phyloP scores from a whole-genome alignment of 2,888 invertebrate species.

The Eucera pruinosa region DNA sequence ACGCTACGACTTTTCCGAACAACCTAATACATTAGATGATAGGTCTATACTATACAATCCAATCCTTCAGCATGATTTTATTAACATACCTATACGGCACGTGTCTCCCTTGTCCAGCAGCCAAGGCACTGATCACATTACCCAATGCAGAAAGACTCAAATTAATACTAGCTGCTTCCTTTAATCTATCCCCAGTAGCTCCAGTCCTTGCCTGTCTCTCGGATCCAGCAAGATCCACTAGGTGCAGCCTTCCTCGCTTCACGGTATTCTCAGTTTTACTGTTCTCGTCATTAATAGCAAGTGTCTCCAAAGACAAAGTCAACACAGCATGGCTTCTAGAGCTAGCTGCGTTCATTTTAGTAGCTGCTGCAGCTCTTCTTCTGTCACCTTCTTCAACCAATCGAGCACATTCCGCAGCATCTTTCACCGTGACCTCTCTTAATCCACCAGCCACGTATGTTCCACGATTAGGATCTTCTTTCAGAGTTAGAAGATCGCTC shows the following conservation, averaged over 20 bases:
- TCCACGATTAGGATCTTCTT: constrained; percentile 86
- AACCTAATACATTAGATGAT: too few species aligned
- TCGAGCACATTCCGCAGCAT: constrained; percentile 90
- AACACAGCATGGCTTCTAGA: constrained; percentile 96
- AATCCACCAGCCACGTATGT: constrained; percentile 87
- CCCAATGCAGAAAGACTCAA: constrained; percentile 94
- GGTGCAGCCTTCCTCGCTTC: constrained; percentile 91
- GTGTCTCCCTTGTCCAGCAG: constrained; percentile 90
- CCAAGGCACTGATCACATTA: constrained; percentile 95
- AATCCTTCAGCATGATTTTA: too few species aligned
- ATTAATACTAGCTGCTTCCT: constrained; percentile 96
- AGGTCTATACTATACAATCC: too few species aligned
- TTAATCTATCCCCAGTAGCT: constrained; percentile 93
- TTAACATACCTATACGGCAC: constrained; percentile 87
- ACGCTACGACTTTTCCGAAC: too few species aligned
- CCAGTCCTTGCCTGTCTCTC: constrained; percentile 94
- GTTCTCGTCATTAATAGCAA: constrained; percentile 85
- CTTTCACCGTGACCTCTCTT: constrained; percentile 87
- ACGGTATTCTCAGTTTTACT: constrained; percentile 81
- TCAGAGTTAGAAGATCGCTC: constrained; percentile 87
- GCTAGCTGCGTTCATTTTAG: constrained; percentile 94
- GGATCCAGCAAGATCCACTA: constrained; percentile 95
- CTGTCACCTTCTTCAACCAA: constrained; percentile 91
- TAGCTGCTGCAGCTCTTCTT: constrained; percentile 93
- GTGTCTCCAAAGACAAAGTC: constrained; percentile 93